Conservation (phyloP, 2,888 invertebrate genomes). For the Synergus japonicus region DNA sequence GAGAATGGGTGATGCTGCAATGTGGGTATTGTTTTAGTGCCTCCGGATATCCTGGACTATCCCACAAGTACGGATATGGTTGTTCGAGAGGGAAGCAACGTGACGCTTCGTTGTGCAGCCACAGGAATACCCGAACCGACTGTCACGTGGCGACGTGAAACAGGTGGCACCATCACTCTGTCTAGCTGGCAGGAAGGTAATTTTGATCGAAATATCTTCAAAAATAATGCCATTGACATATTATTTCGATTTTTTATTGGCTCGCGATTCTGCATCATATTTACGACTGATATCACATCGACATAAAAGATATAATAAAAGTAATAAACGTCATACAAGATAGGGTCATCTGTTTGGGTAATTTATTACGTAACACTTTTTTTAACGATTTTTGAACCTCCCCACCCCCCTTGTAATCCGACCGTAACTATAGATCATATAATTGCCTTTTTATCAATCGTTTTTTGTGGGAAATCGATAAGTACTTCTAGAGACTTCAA, state of each 20-base stretch:
- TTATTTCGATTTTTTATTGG: background rate
- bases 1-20: conserved; percentile 42
- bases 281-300: too few species aligned
- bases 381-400: too few species aligned
- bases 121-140: conserved; percentile 91
- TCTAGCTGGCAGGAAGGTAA: conserved; percentile 71
- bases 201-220: conserved; percentile 6
- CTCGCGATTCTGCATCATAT: too few species aligned
- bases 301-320: too few species aligned
- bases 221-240: background rate
- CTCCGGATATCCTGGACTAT: conserved; percentile 92
- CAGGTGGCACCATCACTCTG: conserved; percentile 82
- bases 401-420: too few species aligned
- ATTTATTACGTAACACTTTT: too few species aligned
- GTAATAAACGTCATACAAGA: too few species aligned
- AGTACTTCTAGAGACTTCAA: too few species aligned
- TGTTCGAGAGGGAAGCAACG: conserved; percentile 91
- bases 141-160: conserved; percentile 92
- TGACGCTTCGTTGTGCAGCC: conserved; percentile 91
- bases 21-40: conserved; percentile 80
- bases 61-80: conserved; percentile 92
- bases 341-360: too few species aligned
- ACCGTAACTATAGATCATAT: too few species aligned
- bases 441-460: too few species aligned
- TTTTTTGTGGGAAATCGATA: too few species aligned